Evolutionary conservation across 2,888 invertebrate genomes (phyloP).

Genomic region (Tetragonula carbonaria): DNA sequence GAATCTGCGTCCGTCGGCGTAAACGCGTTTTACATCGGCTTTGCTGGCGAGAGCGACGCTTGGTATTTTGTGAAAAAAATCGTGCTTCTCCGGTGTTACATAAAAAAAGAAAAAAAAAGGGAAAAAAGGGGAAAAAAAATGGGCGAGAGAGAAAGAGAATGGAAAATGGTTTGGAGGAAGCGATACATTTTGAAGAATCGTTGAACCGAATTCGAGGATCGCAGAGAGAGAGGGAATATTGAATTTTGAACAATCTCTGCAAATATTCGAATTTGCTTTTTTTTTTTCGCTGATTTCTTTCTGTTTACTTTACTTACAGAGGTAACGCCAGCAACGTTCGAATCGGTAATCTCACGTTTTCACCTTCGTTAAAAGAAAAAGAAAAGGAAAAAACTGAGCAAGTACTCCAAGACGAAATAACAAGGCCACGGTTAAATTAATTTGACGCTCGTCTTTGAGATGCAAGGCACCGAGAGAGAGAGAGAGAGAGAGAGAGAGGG

Average conservation of each 20-base stretch:
- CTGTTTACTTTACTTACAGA: neutral
- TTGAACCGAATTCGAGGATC: neutral
- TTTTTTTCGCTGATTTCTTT: too few species aligned
- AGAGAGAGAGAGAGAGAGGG: too few species aligned
- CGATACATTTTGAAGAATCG: neutral
- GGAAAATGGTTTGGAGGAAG: neutral
- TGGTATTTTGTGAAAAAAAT: constrained; percentile 4
- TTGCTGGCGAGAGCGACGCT: neutral
- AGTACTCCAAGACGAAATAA: too few species aligned
- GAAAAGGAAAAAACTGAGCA: too few species aligned
- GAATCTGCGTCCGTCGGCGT: constrained; percentile 40
- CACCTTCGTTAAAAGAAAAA: too few species aligned
- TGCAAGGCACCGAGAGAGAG: neutral
- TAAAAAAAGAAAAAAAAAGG: neutral
- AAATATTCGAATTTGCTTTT: neutral
- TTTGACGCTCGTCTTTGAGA: neutral
- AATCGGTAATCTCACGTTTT: neutral
- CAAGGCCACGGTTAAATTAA: neutral
- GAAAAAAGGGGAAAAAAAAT: neutral
- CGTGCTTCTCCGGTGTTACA: neutral
- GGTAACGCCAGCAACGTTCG: too few species aligned
- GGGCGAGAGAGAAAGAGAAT: neutral
- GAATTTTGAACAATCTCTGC: neutral
- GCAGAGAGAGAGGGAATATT: neutral
- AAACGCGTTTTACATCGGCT: constrained; percentile 42